phyloP scores from a whole-genome alignment of 2,797 vertebrate genomes.

The Poeciliopsis turneri region DNA sequence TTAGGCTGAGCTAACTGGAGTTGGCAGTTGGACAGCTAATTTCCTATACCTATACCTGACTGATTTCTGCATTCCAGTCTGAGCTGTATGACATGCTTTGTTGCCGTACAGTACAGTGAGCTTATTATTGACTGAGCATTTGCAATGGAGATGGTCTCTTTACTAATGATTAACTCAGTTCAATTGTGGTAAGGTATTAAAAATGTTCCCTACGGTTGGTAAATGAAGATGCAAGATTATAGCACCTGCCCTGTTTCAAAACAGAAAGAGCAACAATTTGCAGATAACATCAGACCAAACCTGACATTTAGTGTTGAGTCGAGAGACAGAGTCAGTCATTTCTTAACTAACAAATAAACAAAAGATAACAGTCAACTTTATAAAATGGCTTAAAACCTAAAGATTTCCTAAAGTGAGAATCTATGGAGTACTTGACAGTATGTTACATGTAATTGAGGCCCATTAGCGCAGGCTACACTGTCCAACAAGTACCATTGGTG shows the following conservation, averaged over 20 bases:
- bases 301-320: background rate
- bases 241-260: background rate
- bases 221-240: background rate
- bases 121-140: background rate
- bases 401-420: background rate
- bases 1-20: background rate
- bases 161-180: background rate
- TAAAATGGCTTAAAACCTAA: background rate
- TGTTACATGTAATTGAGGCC: background rate
- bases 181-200: background rate
- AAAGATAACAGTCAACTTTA: background rate
- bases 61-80: background rate
- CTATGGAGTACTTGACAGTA: background rate
- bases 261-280: slow-evolving; percentile 1
- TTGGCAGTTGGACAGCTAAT: background rate
- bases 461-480: background rate
- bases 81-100: background rate
- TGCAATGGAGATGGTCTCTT: background rate
- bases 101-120: background rate
- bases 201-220: background rate
- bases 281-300: slow-evolving; percentile 18
- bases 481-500: background rate
- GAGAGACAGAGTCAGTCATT: background rate
- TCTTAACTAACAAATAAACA: background rate
- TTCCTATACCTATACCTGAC: background rate